phyloP scores from a whole-genome alignment of 2,113 vertebrate species.

The Hippoglossus stenolepis region DNA sequence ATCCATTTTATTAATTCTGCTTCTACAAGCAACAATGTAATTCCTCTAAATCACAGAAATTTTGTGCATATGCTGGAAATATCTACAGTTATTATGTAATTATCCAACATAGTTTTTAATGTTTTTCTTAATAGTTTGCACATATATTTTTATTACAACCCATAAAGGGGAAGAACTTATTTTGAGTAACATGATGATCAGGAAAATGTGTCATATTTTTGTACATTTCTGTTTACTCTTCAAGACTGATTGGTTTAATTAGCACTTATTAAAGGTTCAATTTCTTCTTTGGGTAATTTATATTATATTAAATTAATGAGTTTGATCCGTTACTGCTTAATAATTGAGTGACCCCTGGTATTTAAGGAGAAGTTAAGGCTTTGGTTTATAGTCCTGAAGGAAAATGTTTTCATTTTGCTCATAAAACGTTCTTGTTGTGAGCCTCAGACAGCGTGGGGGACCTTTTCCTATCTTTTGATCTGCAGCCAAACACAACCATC shows the following conservation, averaged over 20 bases:
- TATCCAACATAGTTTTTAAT: not conserved
- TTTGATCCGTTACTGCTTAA: constrained; percentile 10
- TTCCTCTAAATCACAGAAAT: not conserved
- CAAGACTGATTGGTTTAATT: not conserved
- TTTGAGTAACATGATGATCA: not conserved
- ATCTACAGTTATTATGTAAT: not conserved
- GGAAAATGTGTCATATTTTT: not conserved
- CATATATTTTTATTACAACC: constrained; percentile 1
- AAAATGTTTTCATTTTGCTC: constrained; percentile 31
- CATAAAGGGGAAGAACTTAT: not conserved
- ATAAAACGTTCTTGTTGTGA: constrained; percentile 22
- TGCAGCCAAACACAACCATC: constrained; percentile 57
- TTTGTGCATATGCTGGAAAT: not conserved
- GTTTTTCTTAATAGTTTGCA: not conserved
- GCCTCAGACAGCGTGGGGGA: constrained; percentile 10
- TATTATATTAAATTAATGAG: not conserved
- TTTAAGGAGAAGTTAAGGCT: constrained; percentile 5
- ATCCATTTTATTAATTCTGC: not conserved
- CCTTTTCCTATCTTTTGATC: constrained; percentile 56
- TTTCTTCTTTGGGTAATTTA: not conserved
- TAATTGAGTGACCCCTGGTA: constrained; percentile 25
- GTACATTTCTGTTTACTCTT: not conserved
- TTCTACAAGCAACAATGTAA: not conserved
- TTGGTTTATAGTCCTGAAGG: constrained; percentile 18
- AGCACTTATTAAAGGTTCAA: not conserved